phyloP scores from a whole-genome alignment of 2,888 invertebrate genomes.

The Tigriopus californicus region DNA sequence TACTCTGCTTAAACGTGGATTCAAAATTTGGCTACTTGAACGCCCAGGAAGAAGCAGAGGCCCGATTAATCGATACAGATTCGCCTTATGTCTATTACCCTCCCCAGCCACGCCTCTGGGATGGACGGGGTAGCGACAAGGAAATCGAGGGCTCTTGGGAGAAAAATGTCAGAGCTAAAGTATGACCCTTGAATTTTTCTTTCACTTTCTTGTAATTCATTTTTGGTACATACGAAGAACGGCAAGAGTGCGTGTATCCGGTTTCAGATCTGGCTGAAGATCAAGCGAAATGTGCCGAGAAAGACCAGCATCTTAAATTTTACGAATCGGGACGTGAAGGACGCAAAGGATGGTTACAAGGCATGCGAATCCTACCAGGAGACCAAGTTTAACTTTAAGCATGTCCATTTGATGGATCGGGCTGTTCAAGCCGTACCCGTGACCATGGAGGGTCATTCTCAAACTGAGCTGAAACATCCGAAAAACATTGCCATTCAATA shows the following conservation, averaged over 20 bases:
- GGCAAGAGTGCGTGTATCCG: no score
- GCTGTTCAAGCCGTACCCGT: constrained; percentile 12
- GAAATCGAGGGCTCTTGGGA: constrained; percentile 13
- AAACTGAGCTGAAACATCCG: constrained; percentile 13
- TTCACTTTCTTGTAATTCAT: background rate
- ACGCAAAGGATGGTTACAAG: constrained; percentile 11
- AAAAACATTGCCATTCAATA: constrained; percentile 11
- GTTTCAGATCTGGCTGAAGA: background rate
- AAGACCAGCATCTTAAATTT: background rate
- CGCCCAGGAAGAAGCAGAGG: background rate
- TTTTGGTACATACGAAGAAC: no score
- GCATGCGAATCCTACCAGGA: constrained; percentile 4
- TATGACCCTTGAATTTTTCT: background rate
- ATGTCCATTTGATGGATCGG: background rate
- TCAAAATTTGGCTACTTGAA: background rate
- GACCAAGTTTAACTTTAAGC: background rate
- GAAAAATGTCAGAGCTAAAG: background rate
- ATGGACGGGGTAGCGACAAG: background rate
- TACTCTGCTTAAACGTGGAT: background rate
- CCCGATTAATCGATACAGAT: background rate
- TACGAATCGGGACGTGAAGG: background rate
- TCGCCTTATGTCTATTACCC: constrained; percentile 2
- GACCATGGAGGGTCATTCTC: background rate
- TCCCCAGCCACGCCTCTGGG: constrained; percentile 6
- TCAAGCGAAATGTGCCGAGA: background rate